Evolutionary conservation across 2,888 invertebrate species (phyloP).

Genomic region (Clivina fossor): DNA sequence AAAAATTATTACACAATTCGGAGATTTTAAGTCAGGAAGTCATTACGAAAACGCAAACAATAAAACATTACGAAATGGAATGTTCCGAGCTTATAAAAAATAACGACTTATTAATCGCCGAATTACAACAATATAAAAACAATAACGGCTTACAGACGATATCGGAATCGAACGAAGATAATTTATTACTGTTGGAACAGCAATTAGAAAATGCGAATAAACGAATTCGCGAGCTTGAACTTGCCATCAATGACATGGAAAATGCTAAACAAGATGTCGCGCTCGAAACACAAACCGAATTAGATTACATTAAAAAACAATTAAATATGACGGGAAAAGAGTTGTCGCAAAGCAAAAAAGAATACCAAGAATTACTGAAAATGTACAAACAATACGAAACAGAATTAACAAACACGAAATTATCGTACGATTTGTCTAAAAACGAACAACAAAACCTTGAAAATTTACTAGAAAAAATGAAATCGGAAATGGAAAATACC

Average conservation of each 20-base stretch:
- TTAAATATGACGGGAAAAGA: slow-evolving; percentile 41
- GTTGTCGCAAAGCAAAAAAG: slow-evolving; percentile 40
- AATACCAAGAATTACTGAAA: slow-evolving; percentile 46
- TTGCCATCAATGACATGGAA: slow-evolving; percentile 41
- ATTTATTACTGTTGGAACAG: slow-evolving; percentile 63
- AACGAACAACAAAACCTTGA: slow-evolving; percentile 49
- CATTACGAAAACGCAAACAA: slow-evolving; percentile 47
- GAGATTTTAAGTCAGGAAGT: slow-evolving; percentile 50
- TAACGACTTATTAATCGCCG: slow-evolving; percentile 68
- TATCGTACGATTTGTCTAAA: slow-evolving; percentile 54
- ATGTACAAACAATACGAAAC: slow-evolving; percentile 45
- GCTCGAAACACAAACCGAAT: slow-evolving; percentile 40
- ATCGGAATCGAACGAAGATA: slow-evolving; percentile 72
- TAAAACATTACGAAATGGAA: slow-evolving; percentile 60
- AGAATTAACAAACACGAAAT: slow-evolving; percentile 61
- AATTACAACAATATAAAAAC: slow-evolving; percentile 64
- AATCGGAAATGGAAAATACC: slow-evolving; percentile 50
- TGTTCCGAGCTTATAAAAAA: slow-evolving; percentile 69
- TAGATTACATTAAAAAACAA: slow-evolving; percentile 43
- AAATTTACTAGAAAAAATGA: slow-evolving; percentile 54
- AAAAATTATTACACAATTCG: slow-evolving; percentile 49
- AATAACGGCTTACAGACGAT: slow-evolving; percentile 70
- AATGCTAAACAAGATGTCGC: slow-evolving; percentile 39
- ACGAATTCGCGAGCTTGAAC: slow-evolving; percentile 53
- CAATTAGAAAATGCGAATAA: slow-evolving; percentile 60